These are phyloP conservation scores for Brachyhypopomus occidentalis DNA, from an alignment of 2,113 vertebrate genomes.

Conservation along the genomic window DNA sequence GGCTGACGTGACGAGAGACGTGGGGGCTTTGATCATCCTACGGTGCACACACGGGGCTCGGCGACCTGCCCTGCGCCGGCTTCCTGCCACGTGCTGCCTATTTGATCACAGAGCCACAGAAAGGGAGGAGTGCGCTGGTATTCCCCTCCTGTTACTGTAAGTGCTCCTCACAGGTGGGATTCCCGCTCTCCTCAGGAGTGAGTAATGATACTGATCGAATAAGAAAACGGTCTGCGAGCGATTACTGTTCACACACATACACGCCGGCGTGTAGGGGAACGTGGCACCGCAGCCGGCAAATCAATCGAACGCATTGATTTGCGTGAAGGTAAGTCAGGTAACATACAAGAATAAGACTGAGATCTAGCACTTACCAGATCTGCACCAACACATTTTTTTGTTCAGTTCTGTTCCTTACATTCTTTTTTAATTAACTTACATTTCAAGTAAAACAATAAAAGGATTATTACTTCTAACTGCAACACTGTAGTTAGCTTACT, in stretches of 20 bases:
- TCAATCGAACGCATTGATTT: conserved; percentile 15
- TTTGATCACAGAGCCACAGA: conserved; percentile 48
- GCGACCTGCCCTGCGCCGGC: conserved; percentile 1
- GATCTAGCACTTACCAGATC: too few species aligned
- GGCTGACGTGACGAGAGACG: conserved; percentile 48
- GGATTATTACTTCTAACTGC: conserved; percentile 2
- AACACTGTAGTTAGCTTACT: neutral
- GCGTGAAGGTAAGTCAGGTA: neutral
- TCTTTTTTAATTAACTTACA: neutral
- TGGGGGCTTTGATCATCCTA: conserved; percentile 58
- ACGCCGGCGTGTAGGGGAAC: neutral
- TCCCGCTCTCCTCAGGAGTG: conserved; percentile 40
- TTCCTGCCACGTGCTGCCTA: conserved; percentile 25
- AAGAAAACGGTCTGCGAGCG: conserved; percentile 42
- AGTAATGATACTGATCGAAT: conserved; percentile 39
- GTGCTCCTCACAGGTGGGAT: conserved; percentile 42
- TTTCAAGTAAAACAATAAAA: conserved; percentile 6
- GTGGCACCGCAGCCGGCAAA: conserved; percentile 8
- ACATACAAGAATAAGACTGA: too few species aligned
- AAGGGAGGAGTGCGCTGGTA: conserved; percentile 14
- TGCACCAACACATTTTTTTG: too few species aligned
- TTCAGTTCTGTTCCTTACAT: too few species aligned
- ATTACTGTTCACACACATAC: conserved; percentile 39
- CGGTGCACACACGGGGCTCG: neutral
- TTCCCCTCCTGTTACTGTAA: conserved; percentile 49